Base-by-base conservation (phyloP, 2,888 invertebrate genomes). In the Selenia dentaria region DNA sequence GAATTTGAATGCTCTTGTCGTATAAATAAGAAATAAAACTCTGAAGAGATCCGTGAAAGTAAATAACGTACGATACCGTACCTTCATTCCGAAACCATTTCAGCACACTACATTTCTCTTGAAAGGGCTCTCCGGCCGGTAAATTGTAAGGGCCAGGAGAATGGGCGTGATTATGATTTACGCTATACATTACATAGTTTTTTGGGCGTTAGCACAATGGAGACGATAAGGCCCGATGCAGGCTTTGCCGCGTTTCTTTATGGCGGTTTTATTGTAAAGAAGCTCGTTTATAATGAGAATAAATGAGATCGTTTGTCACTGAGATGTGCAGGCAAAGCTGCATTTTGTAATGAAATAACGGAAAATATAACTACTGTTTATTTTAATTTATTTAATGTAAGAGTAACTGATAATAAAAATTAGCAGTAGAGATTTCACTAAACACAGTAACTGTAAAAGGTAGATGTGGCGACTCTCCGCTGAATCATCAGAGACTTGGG, bases 101-200 rank as follows among this genome's bases (percentile, higher is more conserved):
- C 36, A 14, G 24, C 47, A 36, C 47, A 47, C 38, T 39, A 43
- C 54, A 40, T 46, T 47, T 34, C 48, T 36, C 32, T 26, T 35
- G 42, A 43, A 52, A 42, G 49, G 44, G 41, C 39, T 14, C 43
- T 40, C 35, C 9, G 25, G 22, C 27, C 12, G 22, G 14, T 29
- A 46, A 42, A 47, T 49, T 47, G 38, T 46, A 35, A 50, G 42
- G 57, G 52, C 47, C 38, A 24, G 38, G 35, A 40, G 50, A 54
- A 57, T 47, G 47, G 49, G 31, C 49, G 54, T 57, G 58, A 64
- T 62, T 59, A 59, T 62, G 56, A 62, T 62, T 64, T 56, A 64
- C 53, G 52, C 51, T 48, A 35, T 50, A 48, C 28, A 43, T 54
- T 57, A 41, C 48, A 42, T 51, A 53, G 57, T 54, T 56, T 48